phyloP scores from a whole-genome alignment of 2,888 invertebrate genomes.

The Papilio gigon region DNA sequence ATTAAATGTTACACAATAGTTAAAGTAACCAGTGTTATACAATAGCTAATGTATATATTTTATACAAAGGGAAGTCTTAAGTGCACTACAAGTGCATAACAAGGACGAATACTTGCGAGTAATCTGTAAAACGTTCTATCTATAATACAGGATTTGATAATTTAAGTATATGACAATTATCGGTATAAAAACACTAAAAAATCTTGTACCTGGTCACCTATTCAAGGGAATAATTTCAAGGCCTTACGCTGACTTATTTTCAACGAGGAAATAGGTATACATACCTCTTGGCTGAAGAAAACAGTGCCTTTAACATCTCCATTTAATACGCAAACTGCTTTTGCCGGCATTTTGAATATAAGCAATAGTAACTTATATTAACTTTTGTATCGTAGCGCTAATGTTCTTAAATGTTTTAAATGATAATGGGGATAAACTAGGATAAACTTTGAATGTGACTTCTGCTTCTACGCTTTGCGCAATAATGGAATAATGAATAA shows the following conservation, averaged over 20 bases:
- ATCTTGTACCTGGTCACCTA: conserved; percentile 17
- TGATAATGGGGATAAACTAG: neutral
- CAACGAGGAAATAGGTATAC: conserved; percentile 38
- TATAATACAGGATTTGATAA: neutral
- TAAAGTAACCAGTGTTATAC: neutral
- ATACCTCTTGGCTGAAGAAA: conserved; percentile 89
- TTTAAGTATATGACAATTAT: neutral
- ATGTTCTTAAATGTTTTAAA: neutral
- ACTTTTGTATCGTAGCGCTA: neutral
- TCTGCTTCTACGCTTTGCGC: conserved; percentile 6
- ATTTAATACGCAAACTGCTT: conserved; percentile 93
- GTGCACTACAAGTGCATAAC: neutral
- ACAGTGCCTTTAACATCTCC: conserved; percentile 93
- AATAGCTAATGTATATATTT: neutral
- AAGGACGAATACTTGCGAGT: neutral
- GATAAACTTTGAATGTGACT: neutral
- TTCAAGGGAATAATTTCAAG: conserved; percentile 39
- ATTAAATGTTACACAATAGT: conserved; percentile 14
- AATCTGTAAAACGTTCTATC: neutral
- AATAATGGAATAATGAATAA: neutral
- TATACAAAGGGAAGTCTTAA: neutral
- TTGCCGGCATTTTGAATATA: conserved; percentile 79
- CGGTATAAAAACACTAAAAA: neutral
- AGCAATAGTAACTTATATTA: neutral
- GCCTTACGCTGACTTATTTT: conserved; percentile 37